phyloP scores from a whole-genome alignment of 2,113 vertebrate genomes.

The Hippocampus barbouri region DNA sequence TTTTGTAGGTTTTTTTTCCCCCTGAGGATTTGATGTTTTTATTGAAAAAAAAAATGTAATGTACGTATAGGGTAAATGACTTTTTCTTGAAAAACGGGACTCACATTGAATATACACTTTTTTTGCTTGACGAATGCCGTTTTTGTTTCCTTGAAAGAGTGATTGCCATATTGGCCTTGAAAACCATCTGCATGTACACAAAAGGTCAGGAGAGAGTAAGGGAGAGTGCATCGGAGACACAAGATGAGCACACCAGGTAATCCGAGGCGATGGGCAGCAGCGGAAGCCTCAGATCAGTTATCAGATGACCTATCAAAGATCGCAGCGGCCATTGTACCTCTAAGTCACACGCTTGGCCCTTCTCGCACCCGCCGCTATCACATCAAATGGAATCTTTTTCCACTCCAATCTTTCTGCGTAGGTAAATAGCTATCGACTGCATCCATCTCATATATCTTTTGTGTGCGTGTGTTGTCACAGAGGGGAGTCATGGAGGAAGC shows the following conservation, averaged over 20 bases:
- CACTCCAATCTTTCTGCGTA: constrained; percentile 16
- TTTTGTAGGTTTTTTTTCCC: no score
- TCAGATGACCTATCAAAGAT: constrained; percentile 79
- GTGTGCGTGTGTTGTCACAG: constrained; percentile 15
- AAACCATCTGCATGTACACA: neutral
- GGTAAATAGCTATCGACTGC: neutral
- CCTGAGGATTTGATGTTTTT: no score
- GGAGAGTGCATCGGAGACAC: constrained; percentile 19
- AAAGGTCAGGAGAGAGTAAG: constrained; percentile 4
- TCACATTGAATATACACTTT: no score
- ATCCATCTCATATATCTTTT: neutral
- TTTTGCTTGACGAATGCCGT: no score
- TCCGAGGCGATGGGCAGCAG: constrained; percentile 56
- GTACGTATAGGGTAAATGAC: no score
- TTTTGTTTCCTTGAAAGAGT: no score
- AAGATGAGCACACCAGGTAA: constrained; percentile 61
- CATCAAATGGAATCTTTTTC: constrained; percentile 57
- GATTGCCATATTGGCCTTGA: neutral
- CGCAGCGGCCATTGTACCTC: constrained; percentile 67
- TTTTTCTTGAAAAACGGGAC: no score
- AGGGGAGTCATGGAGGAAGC: constrained; percentile 72
- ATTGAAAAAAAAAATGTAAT: no score
- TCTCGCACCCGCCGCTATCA: constrained; percentile 58
- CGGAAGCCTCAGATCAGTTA: constrained; percentile 48
- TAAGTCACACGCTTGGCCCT: constrained; percentile 49